These are phyloP conservation scores for Carassius carassius DNA, from an alignment of 2,113 vertebrate genomes.

Conservation along the genomic window DNA sequence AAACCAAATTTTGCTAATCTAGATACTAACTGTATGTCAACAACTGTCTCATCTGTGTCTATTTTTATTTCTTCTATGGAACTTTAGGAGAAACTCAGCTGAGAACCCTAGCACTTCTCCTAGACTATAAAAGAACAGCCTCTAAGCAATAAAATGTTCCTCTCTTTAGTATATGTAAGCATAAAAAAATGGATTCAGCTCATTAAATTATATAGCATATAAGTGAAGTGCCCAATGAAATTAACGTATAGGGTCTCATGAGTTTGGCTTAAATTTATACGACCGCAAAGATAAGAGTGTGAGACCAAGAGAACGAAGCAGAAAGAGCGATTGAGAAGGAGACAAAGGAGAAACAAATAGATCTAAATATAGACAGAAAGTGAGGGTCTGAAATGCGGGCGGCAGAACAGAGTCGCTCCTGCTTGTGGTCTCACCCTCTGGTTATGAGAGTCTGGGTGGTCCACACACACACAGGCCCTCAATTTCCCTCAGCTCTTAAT, in stretches of 20 bases:
- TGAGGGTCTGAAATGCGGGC: slow-evolving; percentile 24
- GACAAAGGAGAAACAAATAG: slow-evolving; percentile 18
- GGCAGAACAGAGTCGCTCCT: slow-evolving; percentile 37
- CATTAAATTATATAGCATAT: neutral
- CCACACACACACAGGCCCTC: slow-evolving; percentile 53
- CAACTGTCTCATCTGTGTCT: neutral
- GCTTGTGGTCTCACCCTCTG: slow-evolving; percentile 48
- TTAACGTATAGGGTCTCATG: neutral
- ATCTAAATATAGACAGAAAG: slow-evolving; percentile 31
- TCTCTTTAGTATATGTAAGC: no score
- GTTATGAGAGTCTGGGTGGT: slow-evolving; percentile 74
- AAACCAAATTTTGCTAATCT: neutral
- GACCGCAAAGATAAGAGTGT: neutral
- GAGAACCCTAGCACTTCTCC: no score
- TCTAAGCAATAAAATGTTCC: neutral
- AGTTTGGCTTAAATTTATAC: neutral
- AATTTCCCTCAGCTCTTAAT: slow-evolving; percentile 74
- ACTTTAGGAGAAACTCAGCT: no score
- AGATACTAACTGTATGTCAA: neutral
- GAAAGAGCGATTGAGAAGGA: slow-evolving; percentile 8
- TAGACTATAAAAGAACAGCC: no score
- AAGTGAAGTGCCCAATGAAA: neutral
- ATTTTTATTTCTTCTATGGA: no score
- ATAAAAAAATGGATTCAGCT: no score
- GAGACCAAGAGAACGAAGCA: neutral